Percentiles rank a stretch among this genome's conserved stretches.
Conservation (phyloP, 30 jellyfish, hydroid and myxozoan genomes). For the Catostylus mosaicus region DNA sequence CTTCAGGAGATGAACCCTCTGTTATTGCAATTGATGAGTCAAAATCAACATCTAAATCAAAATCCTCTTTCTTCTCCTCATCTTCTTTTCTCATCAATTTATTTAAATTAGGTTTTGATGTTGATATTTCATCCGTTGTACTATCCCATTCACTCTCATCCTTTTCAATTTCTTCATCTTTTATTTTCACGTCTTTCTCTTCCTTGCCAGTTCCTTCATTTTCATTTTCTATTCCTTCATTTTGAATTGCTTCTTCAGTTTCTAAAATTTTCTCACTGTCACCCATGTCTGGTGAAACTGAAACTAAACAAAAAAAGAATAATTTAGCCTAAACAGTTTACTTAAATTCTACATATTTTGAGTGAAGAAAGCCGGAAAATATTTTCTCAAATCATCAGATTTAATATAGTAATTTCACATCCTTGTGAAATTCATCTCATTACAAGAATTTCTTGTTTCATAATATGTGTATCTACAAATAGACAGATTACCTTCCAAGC, state of each 20-base stretch:
- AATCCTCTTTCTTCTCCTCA: slow-evolving; percentile 9
- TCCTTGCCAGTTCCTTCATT: background rate
- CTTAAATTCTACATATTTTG: too few species aligned
- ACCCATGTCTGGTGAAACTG: background rate
- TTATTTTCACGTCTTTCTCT: background rate
- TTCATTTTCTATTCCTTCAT: background rate
- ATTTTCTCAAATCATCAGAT: too few species aligned
- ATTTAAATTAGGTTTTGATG: slow-evolving; percentile 31
- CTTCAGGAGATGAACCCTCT: slow-evolving; percentile 41
- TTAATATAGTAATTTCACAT: too few species aligned
- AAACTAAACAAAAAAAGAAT: too few species aligned
- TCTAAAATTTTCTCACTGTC: background rate
- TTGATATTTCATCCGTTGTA: slow-evolving; percentile 30
- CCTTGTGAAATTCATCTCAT: too few species aligned
- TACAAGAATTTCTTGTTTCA: too few species aligned
- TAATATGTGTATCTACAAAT: too few species aligned
- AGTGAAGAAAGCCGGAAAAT: too few species aligned
- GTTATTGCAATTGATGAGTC: slow-evolving; percentile 22
- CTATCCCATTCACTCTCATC: slow-evolving; percentile 40
- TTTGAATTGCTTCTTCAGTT: background rate
- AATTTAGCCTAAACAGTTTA: too few species aligned
- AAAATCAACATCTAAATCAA: slow-evolving; percentile 40
- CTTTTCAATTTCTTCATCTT: background rate
- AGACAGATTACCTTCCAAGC: too few species aligned
- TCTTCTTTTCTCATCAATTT: slow-evolving; percentile 10